Percentiles rank a stretch among this genome's conserved stretches.
These are phyloP conservation scores for Strigops habroptila DNA, from an alignment of 2,113 vertebrate species.

Conservation along the genomic window DNA sequence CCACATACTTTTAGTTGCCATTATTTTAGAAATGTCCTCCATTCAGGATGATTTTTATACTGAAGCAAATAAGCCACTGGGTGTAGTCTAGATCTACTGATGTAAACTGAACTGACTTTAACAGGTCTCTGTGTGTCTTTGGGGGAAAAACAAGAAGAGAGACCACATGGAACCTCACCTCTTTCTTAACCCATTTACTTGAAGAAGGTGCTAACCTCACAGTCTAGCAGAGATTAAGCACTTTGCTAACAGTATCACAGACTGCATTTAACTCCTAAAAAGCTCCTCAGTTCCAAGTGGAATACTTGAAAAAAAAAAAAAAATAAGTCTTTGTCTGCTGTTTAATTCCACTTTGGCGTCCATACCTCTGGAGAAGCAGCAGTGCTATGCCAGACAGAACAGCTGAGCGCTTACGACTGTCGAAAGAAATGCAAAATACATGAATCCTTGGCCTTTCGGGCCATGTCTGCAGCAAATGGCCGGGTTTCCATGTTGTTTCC, in stretches of 20 bases:
- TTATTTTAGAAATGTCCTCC: neutral
- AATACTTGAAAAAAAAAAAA: neutral
- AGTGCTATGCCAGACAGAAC: rapidly evolving
- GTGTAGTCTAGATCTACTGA: neutral
- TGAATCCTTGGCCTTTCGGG: rapidly evolving
- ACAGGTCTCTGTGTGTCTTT: neutral
- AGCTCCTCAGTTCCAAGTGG: neutral
- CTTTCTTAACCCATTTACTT: neutral
- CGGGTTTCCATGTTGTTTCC: rapidly evolving
- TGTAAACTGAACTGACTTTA: constrained; percentile 14
- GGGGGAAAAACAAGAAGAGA: neutral
- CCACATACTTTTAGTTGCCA: neutral
- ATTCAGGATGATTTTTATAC: neutral
- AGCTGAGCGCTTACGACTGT: neutral
- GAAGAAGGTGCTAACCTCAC: constrained; percentile 19
- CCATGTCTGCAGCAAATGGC: rapidly evolving
- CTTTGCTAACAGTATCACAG: neutral
- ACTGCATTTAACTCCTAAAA: neutral
- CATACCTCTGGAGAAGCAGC: neutral
- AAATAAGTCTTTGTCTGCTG: neutral
- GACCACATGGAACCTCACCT: neutral
- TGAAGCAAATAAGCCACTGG: neutral
- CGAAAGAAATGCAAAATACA: rapidly evolving
- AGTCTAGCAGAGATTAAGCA: constrained; percentile 6
- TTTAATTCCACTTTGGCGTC: neutral